These are phyloP conservation scores for Drosophila rufa DNA, from an alignment of 1,140 invertebrate genomes.

Conservation along the genomic window DNA sequence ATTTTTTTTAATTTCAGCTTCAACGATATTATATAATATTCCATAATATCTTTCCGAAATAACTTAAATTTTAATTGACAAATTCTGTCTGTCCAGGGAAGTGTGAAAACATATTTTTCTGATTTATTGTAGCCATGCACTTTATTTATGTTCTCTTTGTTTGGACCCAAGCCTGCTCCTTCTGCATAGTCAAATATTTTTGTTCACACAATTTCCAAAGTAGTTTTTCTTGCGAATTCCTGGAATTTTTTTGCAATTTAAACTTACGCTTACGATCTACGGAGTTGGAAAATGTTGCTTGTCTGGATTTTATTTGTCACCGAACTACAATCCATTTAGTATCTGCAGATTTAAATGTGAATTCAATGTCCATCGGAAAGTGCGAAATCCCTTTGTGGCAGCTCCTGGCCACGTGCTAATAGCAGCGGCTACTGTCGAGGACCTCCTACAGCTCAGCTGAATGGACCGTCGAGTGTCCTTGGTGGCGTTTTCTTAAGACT, in stretches of 20 bases:
- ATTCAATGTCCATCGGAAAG: constrained; percentile 35
- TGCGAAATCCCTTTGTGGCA: constrained; percentile 39
- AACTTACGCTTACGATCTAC: neutral
- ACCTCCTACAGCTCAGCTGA: constrained; percentile 40
- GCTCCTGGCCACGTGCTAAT: constrained; percentile 40
- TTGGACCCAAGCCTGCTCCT: neutral
- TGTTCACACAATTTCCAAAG: constrained; percentile 17
- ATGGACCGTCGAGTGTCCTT: constrained; percentile 37
- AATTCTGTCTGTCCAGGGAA: neutral
- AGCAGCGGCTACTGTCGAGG: constrained; percentile 35
- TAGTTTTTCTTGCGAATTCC: constrained; percentile 16
- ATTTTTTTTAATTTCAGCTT: too few relatives aligned
- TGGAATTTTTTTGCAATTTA: constrained; percentile 23
- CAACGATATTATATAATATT: neutral
- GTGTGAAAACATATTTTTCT: constrained; percentile 30
- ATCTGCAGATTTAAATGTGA: constrained; percentile 40
- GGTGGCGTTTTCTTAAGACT: constrained; percentile 43
- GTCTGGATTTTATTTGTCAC: constrained; percentile 32
- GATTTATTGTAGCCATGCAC: constrained; percentile 22
- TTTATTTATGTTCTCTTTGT: constrained; percentile 34
- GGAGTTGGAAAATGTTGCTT: constrained; percentile 11
- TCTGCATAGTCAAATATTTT: constrained; percentile 10
- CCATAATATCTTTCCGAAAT: neutral
- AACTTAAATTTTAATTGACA: constrained; percentile 29
- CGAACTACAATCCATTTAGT: constrained; percentile 27